Evolutionary conservation across 2,888 invertebrate genomes (phyloP).

Genomic region (Lasius fuliginosus): DNA sequence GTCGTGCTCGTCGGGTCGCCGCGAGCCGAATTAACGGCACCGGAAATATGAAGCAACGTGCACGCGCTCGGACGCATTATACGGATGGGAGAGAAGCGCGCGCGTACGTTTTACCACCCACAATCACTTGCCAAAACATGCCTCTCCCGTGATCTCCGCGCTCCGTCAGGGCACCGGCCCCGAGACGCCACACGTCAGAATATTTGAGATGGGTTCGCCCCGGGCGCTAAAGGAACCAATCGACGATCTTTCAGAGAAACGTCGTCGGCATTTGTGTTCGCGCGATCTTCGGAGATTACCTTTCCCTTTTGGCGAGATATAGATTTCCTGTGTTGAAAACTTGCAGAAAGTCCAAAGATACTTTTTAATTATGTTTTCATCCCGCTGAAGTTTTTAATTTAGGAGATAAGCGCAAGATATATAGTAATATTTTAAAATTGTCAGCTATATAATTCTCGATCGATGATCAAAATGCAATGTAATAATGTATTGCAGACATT

Average conservation of each 20-base stretch:
- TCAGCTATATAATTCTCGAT: not conserved
- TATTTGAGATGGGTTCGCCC: conserved; percentile 59
- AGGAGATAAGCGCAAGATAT: not conserved
- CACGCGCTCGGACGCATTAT: conserved; percentile 52
- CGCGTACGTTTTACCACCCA: conserved; percentile 65
- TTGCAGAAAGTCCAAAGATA: not conserved
- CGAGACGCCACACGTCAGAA: conserved; percentile 66
- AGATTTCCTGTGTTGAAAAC: conserved; percentile 6
- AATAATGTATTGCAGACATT: not conserved
- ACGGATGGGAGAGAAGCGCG: conserved; percentile 57
- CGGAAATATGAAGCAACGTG: conserved; percentile 69
- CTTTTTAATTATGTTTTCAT: conserved; percentile 14
- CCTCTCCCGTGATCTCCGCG: conserved; percentile 58
- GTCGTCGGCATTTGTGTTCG: conserved; percentile 37
- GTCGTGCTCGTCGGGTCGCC: conserved; percentile 56
- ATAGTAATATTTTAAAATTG: not conserved
- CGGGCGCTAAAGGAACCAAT: conserved; percentile 28
- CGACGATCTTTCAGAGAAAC: conserved; percentile 52
- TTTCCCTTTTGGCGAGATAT: not conserved
- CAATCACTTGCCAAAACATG: conserved; percentile 65
- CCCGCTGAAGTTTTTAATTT: not conserved
- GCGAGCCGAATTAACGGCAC: conserved; percentile 73
- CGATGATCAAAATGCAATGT: not conserved
- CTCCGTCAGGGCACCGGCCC: conserved; percentile 34
- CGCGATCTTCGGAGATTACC: conserved; percentile 29